Percentiles rank a stretch among this genome's conserved stretches.
These are phyloP conservation scores for Xanthia togata DNA, from an alignment of 2,888 invertebrate species.

Conservation along the genomic window DNA sequence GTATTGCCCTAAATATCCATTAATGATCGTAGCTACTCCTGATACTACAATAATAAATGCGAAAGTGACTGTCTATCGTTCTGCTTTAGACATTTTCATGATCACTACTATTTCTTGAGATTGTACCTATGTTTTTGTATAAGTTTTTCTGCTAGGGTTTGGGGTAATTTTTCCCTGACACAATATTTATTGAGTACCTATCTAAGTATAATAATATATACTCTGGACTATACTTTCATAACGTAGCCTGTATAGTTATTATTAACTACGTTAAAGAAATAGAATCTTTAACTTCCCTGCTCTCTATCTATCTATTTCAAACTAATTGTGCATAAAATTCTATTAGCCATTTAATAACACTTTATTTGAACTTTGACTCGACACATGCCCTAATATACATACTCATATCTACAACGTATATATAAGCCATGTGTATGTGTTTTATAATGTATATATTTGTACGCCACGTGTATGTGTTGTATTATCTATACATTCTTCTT, in stretches of 20 bases:
- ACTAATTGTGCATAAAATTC: constrained; percentile 19
- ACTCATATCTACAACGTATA: neutral
- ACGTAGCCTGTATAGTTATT: too few species aligned
- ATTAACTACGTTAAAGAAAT: too few species aligned
- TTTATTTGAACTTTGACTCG: constrained; percentile 43
- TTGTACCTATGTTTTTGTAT: too few species aligned
- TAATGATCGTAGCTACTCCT: too few species aligned
- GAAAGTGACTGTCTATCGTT: neutral
- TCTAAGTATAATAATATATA: too few species aligned
- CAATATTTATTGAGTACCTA: too few species aligned
- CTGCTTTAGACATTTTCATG: too few species aligned
- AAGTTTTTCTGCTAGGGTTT: too few species aligned
- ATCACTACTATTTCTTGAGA: neutral
- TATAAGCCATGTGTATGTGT: constrained; percentile 34
- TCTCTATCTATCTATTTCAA: neutral
- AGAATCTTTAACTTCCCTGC: neutral
- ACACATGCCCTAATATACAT: constrained; percentile 23
- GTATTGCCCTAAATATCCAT: too few species aligned
- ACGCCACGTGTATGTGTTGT: constrained; percentile 40
- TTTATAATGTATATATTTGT: neutral
- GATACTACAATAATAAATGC: neutral
- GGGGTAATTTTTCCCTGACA: too few species aligned
- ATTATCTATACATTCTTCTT: neutral
- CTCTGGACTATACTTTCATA: too few species aligned
- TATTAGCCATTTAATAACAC: constrained; percentile 15